phyloP scores from a whole-genome alignment of 1,140 invertebrate species.

The Proales similis region DNA sequence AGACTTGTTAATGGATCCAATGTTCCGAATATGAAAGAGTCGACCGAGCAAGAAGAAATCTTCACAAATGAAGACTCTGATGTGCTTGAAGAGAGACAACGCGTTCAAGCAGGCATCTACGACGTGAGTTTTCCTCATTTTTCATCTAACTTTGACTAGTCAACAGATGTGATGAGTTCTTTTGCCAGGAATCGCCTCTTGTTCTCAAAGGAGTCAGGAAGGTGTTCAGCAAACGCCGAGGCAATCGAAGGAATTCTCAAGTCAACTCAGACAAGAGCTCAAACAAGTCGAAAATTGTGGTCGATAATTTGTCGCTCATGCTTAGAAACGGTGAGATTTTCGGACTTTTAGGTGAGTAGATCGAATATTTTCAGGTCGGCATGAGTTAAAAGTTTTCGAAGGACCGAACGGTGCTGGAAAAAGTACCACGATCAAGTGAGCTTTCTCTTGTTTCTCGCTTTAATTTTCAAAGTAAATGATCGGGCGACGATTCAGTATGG shows the following conservation, averaged over 20 bases:
- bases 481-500: too few relatives aligned
- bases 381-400: too few relatives aligned
- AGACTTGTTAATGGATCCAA: slow-evolving; percentile 4
- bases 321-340: slow-evolving; percentile 58
- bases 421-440: slow-evolving; percentile 37
- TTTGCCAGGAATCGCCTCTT: slow-evolving; percentile 7
- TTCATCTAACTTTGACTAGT: not conserved
- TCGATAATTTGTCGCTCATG: slow-evolving; percentile 64
- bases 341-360: slow-evolving; percentile 35
- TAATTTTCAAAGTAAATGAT: too few relatives aligned
- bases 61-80: slow-evolving; percentile 17
- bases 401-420: slow-evolving; percentile 38
- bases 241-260: too few relatives aligned
- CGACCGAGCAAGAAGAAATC: not conserved
- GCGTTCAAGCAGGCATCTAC: not conserved
- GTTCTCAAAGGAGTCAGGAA: slow-evolving; percentile 7
- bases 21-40: not conserved
- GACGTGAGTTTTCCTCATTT: not conserved
- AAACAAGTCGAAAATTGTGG: slow-evolving; percentile 55
- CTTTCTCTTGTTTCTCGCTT: too few relatives aligned
- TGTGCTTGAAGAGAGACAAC: slow-evolving; percentile 2
- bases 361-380: too few relatives aligned
- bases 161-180: too few relatives aligned
- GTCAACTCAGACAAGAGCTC: not conserved
- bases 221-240: slow-evolving; percentile 8